A percentile compares a stretch with the other conserved stretches of the same genome.
Conservation (phyloP, 2,113 vertebrate species). For the Heterocephalus glaber region DNA sequence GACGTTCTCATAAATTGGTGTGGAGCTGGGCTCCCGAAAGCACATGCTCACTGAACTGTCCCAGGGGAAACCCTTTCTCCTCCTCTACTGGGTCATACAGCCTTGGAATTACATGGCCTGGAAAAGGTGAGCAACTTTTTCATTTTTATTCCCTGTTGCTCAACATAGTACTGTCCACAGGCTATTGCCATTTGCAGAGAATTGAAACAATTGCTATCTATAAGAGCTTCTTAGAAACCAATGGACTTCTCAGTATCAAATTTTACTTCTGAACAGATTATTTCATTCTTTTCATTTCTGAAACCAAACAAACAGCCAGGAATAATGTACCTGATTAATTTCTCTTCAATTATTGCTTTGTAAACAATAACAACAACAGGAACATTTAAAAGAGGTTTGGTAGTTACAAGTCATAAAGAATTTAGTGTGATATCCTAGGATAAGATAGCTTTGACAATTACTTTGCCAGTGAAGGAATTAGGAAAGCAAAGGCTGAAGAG, state of each 20-base stretch:
- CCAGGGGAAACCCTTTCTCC: background rate
- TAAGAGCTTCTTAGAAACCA: conserved; percentile 4
- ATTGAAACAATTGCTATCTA: conserved; percentile 19
- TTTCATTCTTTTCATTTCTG: background rate
- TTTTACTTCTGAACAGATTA: background rate
- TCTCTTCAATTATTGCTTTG: background rate
- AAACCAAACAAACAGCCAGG: conserved; percentile 12
- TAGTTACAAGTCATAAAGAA: background rate
- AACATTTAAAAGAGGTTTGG: background rate
- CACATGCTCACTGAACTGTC: background rate
- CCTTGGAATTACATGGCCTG: background rate
- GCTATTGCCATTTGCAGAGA: conserved; percentile 25
- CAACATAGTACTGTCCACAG: background rate
- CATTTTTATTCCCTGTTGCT: background rate
- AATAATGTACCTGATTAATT: conserved; percentile 48
- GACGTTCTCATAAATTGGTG: background rate
- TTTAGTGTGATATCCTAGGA: background rate
- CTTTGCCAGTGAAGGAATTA: background rate
- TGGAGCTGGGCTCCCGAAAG: background rate
- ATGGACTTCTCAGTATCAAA: background rate
- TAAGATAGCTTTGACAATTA: conserved; percentile 36
- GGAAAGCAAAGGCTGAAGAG: background rate
- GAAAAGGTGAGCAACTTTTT: background rate
- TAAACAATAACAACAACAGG: background rate
- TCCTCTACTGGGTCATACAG: background rate